Evolutionary conservation across 1,140 invertebrate genomes (phyloP), one percentile per base, ranked within the genome.

Genomic region (Microplitis mediator): DNA sequence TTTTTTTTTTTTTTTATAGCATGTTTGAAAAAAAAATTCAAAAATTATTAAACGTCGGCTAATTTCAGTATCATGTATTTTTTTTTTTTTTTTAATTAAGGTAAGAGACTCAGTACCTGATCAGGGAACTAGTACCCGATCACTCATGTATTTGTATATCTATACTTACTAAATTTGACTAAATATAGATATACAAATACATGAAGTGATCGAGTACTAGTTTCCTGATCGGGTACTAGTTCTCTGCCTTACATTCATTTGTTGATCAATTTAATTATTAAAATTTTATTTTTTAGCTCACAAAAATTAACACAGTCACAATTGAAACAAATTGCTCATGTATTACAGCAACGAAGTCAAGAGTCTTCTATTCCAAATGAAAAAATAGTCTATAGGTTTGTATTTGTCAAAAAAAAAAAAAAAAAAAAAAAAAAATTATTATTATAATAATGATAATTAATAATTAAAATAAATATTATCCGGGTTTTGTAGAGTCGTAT

Each of bases 291-390:
- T 87, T 88, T 80, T 65, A 90, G 90, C 73, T 83, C 90, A 64
- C 91, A 92, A 78, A 87, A 89, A 13, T 80, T 92, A 50, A 87
- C 88, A 3, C 83, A 88, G 70, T 85, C 89, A 51, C 91, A 92
- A 76, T 76, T 92, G 39, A 88, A 90, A 76, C 90, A 92, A 78
- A 91, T 92, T 50, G 89, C 90, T 71, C 87, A 90, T 65, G 88
- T 91, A 63, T 81, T 92, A 23, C 89, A 91, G 71, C 88, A 90
- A 75, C 79, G 84, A 13, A 82, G 81, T 74, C 81, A 88, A 34
- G 80, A 84, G 35, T 85, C 85, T 65, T 74, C 78, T 3, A 80
- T 80, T 58, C 77, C 81, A 9, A 89, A 88, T 75, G 90, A 89
- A 80, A 87, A 88, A 78, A 89, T 92, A 75, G 88, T 92, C 31